phyloP scores from a whole-genome alignment of 64 coral and sea anemone genomes.

The Catalaphyllia jardinei region DNA sequence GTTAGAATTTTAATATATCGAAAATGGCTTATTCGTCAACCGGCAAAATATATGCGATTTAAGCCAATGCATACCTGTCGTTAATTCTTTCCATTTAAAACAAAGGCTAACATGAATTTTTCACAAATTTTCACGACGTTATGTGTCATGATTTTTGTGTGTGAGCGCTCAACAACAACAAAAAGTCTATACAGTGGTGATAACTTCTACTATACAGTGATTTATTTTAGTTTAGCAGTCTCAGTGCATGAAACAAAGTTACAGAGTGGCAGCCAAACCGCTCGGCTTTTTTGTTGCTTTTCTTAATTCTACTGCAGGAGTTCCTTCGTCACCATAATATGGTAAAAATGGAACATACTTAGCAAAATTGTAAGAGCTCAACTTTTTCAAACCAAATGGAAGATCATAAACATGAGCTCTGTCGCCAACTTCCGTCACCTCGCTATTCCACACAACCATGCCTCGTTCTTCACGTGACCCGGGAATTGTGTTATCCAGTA shows the following conservation, averaged over 20 bases:
- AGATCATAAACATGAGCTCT: constrained; percentile 68
- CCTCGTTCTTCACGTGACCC: constrained; percentile 84
- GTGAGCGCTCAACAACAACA: no score
- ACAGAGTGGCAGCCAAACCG: not conserved
- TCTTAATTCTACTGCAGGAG: not conserved
- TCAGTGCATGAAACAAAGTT: not conserved
- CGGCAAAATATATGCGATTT: no score
- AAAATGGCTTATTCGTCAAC: no score
- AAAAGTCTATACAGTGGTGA: no score
- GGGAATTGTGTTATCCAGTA: constrained; percentile 83
- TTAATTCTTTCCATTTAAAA: no score
- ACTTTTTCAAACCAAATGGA: constrained; percentile 61
- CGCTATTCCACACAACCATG: constrained; percentile 42
- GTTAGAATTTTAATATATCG: no score
- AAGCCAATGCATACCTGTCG: no score
- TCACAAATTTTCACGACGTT: no score
- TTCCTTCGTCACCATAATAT: constrained; percentile 29
- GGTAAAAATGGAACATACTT: constrained; percentile 82
- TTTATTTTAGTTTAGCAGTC: no score
- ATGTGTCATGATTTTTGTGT: no score
- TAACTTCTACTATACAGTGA: no score
- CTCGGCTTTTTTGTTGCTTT: not conserved
- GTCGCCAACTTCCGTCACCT: not conserved
- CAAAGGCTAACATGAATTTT: no score
- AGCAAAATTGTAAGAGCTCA: constrained; percentile 46